Conservation (phyloP, 2,113 vertebrate genomes). For the Polyodon spathula region DNA sequence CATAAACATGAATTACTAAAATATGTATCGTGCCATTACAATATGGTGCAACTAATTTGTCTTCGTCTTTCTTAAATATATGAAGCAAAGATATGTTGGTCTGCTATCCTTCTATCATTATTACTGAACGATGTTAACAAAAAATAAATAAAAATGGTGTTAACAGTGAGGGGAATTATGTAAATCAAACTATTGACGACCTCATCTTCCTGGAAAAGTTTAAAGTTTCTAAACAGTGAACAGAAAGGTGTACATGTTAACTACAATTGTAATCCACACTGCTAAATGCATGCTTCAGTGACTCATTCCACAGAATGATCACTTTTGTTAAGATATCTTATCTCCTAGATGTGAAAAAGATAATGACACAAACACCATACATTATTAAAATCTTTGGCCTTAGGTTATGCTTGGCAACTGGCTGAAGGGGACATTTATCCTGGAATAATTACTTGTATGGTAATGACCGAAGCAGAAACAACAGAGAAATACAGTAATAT, state of each 20-base stretch:
- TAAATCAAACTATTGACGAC: constrained; percentile 29
- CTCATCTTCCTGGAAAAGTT: constrained; percentile 27
- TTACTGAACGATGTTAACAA: too few species aligned
- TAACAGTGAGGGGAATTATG: constrained; percentile 18
- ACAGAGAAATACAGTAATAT: too few species aligned
- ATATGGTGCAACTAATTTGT: too few species aligned
- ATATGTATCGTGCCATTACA: too few species aligned
- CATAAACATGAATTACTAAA: too few species aligned
- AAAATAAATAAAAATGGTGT: too few species aligned
- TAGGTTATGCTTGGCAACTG: not conserved
- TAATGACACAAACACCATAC: not conserved
- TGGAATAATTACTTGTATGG: too few species aligned
- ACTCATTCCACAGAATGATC: constrained; percentile 24
- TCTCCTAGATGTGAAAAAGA: not conserved
- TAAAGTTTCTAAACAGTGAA: constrained; percentile 34
- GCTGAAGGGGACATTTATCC: not conserved
- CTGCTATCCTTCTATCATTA: too few species aligned
- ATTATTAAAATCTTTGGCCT: not conserved
- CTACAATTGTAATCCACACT: constrained; percentile 44
- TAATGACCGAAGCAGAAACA: too few species aligned
- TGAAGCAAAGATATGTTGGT: too few species aligned
- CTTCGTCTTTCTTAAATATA: too few species aligned
- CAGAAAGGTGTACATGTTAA: constrained; percentile 42
- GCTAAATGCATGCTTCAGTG: constrained; percentile 31
- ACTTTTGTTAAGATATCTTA: not conserved